phyloP scores from a whole-genome alignment of 2,888 invertebrate genomes.

The Machimus atricapillus region DNA sequence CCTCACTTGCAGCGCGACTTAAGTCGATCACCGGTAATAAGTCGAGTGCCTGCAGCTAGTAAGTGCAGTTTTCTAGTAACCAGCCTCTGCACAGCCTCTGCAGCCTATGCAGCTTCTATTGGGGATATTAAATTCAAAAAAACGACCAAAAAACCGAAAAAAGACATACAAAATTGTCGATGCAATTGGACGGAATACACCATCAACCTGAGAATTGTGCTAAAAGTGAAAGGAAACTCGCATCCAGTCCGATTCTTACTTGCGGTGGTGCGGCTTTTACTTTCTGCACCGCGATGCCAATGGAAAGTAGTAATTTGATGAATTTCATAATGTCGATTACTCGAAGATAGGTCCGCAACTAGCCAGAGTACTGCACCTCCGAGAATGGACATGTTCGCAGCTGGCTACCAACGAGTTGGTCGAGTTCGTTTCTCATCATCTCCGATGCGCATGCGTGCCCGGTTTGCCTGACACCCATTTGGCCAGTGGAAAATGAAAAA shows the following conservation, averaged over 20 bases:
- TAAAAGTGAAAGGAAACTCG: constrained; percentile 31
- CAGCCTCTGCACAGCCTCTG: neutral
- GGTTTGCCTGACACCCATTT: neutral
- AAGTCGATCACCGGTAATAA: neutral
- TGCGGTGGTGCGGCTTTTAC: neutral
- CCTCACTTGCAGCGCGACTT: neutral
- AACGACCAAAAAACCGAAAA: neutral
- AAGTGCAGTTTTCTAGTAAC: neutral
- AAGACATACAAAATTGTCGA: neutral
- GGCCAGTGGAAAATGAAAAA: neutral
- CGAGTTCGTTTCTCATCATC: neutral
- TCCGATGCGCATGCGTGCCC: neutral
- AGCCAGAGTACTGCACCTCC: neutral
- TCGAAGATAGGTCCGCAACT: neutral
- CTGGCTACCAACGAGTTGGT: neutral
- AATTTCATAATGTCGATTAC: constrained; percentile 27
- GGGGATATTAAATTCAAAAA: neutral
- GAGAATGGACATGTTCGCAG: neutral
- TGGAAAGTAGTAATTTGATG: constrained; percentile 16
- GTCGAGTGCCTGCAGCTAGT: neutral
- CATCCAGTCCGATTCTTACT: constrained; percentile 1
- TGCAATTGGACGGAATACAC: constrained; percentile 1
- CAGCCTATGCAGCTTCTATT: neutral
- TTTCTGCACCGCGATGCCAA: neutral
- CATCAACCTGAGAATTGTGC: constrained; percentile 36